Evolutionary conservation across 2,113 vertebrate genomes (phyloP), one percentile per base, ranked within the genome.

Genomic region (Entomyzon cyanotis): DNA sequence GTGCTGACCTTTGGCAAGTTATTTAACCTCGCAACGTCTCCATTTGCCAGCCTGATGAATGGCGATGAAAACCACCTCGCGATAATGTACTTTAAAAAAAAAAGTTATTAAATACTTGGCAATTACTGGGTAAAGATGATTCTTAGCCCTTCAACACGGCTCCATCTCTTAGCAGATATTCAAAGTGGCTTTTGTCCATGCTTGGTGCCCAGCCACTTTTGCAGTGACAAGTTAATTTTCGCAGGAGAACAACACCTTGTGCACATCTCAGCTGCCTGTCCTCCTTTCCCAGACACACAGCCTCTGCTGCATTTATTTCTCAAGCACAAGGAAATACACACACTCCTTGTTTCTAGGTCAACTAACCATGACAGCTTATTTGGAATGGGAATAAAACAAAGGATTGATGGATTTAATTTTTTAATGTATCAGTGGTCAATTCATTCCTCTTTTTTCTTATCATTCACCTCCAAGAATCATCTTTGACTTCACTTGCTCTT

Each of bases 401-500:
- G 73, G 75, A 73, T n/a, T 23, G 6, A 42, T 25, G 33, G 49
- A n/a, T 39, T 89, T 81, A 46, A 77, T 63, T 84, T 95, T 93
- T 93, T 68, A 82, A 74, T 22, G 28, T 30, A 62, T 49, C 8
- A 0, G 22, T 46, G 71, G 70, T 91, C 68, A 53, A 49, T 87
- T 90, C 76, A 69, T 76, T 87, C 21, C 58, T 30, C 53, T 28
- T 67, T 65, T 80, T 92, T 78, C 80, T 68, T 46, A 93, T 97
- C 94, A 84, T 95, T 95, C 74, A 90, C 93, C 85, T 84, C 63
- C 89, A 96, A 96, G 96, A 97, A 97, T 94, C 95, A 91, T 91
- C 96, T 97, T 68, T 81, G 96, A 97, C 97, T 96, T 96, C 94
- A 92, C 95, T 96, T 95, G 93, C 96, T 95, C 94, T 95, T 85